phyloP scores from a whole-genome alignment of 2,797 vertebrate genomes.

The Brachyrhaphis roseni region DNA sequence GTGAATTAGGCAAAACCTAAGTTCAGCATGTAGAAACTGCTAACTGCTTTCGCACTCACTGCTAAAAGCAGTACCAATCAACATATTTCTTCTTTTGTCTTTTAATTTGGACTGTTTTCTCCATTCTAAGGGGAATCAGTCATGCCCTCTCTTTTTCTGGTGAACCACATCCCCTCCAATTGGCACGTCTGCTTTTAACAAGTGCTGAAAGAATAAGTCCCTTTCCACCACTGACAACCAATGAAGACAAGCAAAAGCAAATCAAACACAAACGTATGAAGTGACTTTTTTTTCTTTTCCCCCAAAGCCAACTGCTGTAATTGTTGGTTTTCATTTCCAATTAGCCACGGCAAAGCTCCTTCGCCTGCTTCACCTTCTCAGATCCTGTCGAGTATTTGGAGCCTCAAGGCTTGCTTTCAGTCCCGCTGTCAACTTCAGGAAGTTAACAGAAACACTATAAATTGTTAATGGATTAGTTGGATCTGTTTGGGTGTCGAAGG shows the following conservation, averaged over 20 bases:
- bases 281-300: slow-evolving; percentile 30
- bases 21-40: background rate
- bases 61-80: background rate
- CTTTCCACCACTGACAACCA: slow-evolving; percentile 40
- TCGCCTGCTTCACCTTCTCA: slow-evolving; percentile 26
- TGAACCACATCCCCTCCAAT: slow-evolving; percentile 19
- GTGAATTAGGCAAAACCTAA: background rate
- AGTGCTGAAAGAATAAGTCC: slow-evolving; percentile 44
- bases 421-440: slow-evolving; percentile 64
- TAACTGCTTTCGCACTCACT: background rate
- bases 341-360: slow-evolving; percentile 48
- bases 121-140: slow-evolving; percentile 2
- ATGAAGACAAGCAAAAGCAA: slow-evolving; percentile 9
- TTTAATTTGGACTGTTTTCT: background rate
- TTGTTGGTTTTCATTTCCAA: slow-evolving; percentile 63
- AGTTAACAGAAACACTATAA: slow-evolving; percentile 52
- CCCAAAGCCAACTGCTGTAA: slow-evolving; percentile 43
- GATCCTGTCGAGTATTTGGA: slow-evolving; percentile 31
- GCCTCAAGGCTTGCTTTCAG: slow-evolving; percentile 55
- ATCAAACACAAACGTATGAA: slow-evolving; percentile 33
- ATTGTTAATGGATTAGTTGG: slow-evolving; percentile 48
- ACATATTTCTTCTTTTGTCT: background rate
- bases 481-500: slow-evolving; percentile 42
- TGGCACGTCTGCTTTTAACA: slow-evolving; percentile 14
- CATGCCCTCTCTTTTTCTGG: slow-evolving; percentile 5